Percentiles rank a stretch among this genome's conserved stretches.
phyloP scores from a whole-genome alignment of 2,113 vertebrate genomes.

The Cavia aperea region DNA sequence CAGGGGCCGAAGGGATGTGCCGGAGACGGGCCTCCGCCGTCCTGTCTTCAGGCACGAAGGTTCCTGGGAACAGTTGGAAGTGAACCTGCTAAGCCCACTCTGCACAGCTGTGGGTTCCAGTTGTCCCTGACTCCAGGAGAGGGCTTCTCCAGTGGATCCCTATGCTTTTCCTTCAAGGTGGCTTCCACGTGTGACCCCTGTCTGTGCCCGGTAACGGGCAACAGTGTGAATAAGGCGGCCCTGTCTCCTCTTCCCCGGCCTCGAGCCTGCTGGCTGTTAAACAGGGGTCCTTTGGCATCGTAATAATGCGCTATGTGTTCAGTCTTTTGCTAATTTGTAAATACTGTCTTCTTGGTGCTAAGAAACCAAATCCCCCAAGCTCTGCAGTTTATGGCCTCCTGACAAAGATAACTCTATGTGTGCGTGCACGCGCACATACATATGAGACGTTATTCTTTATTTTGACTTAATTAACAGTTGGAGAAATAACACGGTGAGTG shows the following conservation, averaged over 20 bases:
- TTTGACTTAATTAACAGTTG: conserved; percentile 54
- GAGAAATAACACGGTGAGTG: conserved; percentile 45
- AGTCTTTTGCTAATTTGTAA: conserved; percentile 31
- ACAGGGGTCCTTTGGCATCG: not conserved
- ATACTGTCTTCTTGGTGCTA: conserved; percentile 35
- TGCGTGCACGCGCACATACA: not conserved
- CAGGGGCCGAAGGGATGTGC: not conserved
- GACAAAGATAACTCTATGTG: not conserved
- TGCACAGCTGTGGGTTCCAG: not conserved
- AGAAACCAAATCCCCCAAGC: not conserved
- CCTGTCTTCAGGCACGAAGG: not conserved
- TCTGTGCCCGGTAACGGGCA: not conserved
- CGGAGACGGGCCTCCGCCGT: not conserved
- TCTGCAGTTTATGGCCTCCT: conserved; percentile 1
- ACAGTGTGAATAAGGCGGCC: not conserved
- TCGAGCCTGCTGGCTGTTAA: not conserved
- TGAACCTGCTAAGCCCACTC: not conserved
- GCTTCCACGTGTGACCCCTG: not conserved
- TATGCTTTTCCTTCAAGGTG: not conserved
- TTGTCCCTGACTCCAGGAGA: not conserved
- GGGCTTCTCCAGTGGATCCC: not conserved
- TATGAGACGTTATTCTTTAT: conserved; percentile 21
- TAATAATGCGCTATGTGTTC: not conserved
- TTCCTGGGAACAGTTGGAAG: not conserved
- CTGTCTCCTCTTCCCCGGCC: not conserved